These are phyloP conservation scores for Catamblyrhynchus diadema DNA, from an alignment of 2,797 vertebrate genomes.

Conservation along the genomic window DNA sequence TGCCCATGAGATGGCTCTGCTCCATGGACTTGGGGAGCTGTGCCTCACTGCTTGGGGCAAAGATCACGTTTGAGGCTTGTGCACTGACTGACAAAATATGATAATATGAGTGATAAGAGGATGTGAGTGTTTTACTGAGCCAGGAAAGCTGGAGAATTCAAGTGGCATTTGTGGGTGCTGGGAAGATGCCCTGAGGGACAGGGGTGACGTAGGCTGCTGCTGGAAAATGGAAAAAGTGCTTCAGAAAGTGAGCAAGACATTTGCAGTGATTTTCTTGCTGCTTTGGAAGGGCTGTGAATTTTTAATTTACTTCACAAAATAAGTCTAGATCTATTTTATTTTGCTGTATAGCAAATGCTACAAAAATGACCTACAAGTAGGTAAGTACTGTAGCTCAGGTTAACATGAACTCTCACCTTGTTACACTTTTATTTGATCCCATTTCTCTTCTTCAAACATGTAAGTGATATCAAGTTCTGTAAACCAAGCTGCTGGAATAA, in stretches of 20 bases:
- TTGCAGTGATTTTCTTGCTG: neutral
- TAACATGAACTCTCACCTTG: neutral
- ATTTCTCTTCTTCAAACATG: conserved; percentile 35
- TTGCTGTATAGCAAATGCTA: neutral
- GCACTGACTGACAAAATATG: neutral
- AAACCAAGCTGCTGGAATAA: conserved; percentile 59
- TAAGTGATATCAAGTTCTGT: conserved; percentile 53
- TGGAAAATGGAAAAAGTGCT: neutral
- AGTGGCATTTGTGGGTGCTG: neutral
- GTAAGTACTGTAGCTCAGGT: neutral
- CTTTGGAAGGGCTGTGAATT: neutral
- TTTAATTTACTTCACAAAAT: neutral
- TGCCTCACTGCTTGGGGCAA: neutral
- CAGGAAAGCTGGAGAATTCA: neutral
- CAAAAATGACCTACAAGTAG: neutral
- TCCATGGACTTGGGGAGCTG: neutral
- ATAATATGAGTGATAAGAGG: neutral
- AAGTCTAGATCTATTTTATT: neutral
- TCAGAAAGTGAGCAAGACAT: neutral
- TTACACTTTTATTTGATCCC: conserved; percentile 12
- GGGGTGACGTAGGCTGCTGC: neutral
- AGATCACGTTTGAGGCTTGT: neutral
- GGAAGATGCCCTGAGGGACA: neutral
- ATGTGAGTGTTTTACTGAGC: neutral
- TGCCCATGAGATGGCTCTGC: neutral